Conservation (phyloP, 2,113 vertebrate genomes). For the Balaenoptera acutorostrata region DNA sequence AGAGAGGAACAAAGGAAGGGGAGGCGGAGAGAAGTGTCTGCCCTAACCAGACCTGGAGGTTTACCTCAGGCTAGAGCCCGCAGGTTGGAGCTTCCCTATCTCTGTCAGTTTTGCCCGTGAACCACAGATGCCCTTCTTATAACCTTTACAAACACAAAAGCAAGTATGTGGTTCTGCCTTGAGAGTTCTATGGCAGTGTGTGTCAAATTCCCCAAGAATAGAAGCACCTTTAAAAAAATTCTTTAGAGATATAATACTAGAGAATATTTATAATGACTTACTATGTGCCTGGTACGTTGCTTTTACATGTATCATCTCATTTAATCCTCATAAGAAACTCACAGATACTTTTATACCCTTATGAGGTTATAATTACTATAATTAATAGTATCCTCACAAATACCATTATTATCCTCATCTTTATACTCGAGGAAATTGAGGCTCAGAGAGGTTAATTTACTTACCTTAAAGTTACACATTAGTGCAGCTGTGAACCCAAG, state of each 20-base stretch:
- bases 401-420: background rate
- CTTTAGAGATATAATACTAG: background rate
- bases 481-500: background rate
- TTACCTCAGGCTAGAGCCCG: too few species aligned
- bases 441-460: background rate
- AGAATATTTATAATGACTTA: background rate
- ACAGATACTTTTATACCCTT: background rate
- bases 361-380: background rate
- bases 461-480: background rate
- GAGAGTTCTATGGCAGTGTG: background rate
- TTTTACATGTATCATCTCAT: background rate
- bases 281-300: background rate
- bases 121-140: background rate
- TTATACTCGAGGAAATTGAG: background rate
- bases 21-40: background rate
- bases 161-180: background rate
- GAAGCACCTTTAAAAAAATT: background rate
- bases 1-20: background rate
- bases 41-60: background rate
- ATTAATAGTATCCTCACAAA: background rate
- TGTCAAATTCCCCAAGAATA: background rate
- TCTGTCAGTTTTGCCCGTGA: background rate
- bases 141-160: background rate
- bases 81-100: background rate
- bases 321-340: background rate